Evolutionary conservation across 2,888 invertebrate species (phyloP), one percentile per base, ranked within the genome.

Genomic region (Himalopsyche anomala): DNA sequence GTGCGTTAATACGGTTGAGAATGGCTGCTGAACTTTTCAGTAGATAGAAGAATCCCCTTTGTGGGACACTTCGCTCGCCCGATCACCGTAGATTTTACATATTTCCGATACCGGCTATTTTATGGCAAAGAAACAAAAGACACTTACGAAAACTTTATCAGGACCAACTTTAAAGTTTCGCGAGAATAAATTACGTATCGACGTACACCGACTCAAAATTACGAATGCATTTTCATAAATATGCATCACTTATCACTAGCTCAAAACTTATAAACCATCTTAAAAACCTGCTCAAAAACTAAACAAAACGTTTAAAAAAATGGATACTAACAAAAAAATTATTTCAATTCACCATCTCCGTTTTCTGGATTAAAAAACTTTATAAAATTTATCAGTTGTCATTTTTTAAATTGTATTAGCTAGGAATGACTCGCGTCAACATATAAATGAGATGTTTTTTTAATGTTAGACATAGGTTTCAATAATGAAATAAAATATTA

Each of bases 51-150:
- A 51, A 51, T 38, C 74, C 36, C 74, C 36, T 15, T 62, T 74
- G 74, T 12, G 74, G 74, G 74, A 28, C 74, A 74, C 74, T 74
- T 74, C 74, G 38, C 74, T 74, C 36, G 12, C 28, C 36, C 74
- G 74, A 74, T 74, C 74, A 74, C 28, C 62, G 36, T 15, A 38
- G 74, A 74, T 74, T 74, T 74, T 74, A 12, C 74, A 74, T 74
- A 74, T 74, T 74, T 74, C 74, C 74, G 74, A 74, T 74, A 36
- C 28, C 74, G 74, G 62, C 36, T 74, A 74, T 36, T 74, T 74
- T 74, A 74, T 74, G 74, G 15, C 74, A 36, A 74, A 74, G 74
- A 74, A 74, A 74, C 74, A 74, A 74, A 74, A 74, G 74, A 74
- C 28, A 74, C 38, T 38, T 74, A 5, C 5, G 36, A 74, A 28